Evolutionary conservation across 1,140 invertebrate genomes (phyloP).

Genomic region (Melanaphis sacchari): DNA sequence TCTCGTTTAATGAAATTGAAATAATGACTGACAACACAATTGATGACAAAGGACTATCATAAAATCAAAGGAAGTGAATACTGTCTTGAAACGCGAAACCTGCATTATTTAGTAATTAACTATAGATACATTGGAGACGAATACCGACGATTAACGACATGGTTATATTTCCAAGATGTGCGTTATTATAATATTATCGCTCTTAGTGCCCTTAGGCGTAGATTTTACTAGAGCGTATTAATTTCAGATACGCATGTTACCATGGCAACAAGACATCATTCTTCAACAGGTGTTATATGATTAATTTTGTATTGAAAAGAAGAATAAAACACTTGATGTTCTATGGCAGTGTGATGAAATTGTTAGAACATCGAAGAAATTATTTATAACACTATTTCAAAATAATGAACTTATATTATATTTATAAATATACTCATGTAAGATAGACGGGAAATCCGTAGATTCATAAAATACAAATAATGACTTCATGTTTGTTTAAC

Average conservation of each 20-base stretch:
- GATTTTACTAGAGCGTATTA: background rate
- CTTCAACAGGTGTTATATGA: background rate
- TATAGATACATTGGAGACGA: background rate
- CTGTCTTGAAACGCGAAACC: background rate
- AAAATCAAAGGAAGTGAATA: background rate
- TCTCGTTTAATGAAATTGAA: background rate
- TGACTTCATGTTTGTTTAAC: background rate
- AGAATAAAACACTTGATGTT: background rate
- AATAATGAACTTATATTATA: background rate
- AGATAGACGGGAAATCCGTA: background rate
- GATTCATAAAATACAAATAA: background rate
- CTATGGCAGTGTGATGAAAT: background rate
- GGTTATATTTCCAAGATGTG: background rate
- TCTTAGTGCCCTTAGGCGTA: background rate
- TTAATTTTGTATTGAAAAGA: background rate
- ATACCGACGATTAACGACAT: background rate
- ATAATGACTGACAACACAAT: background rate
- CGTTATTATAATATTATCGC: background rate
- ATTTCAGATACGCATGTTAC: background rate
- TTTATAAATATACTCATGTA: background rate
- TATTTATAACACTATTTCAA: background rate
- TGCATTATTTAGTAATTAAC: background rate
- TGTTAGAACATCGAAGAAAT: background rate
- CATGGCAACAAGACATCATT: background rate
- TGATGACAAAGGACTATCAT: background rate